Percentiles rank a stretch among this genome's conserved stretches.
phyloP scores from a whole-genome alignment of 2,113 vertebrate species.

The Chrysochloris asiatica region DNA sequence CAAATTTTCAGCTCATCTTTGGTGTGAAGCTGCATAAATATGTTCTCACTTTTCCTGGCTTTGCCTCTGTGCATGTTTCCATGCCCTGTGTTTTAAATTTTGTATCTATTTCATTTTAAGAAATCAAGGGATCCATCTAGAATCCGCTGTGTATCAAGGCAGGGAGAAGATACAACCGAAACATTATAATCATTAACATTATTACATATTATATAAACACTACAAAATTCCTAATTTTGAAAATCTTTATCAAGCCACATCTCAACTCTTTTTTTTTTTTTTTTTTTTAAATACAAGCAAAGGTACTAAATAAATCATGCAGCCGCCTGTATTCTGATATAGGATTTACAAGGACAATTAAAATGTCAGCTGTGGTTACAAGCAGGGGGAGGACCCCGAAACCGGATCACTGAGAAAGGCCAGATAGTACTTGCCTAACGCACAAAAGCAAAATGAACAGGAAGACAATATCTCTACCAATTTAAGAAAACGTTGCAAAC shows the following conservation, averaged over 20 bases:
- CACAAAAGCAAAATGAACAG: slow-evolving; percentile 11
- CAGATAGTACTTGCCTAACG: not conserved
- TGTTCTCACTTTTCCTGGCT: not conserved
- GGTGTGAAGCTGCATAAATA: not conserved
- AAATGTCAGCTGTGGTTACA: slow-evolving; percentile 15
- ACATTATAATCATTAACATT: not conserved
- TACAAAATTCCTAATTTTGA: not conserved
- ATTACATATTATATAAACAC: too few relatives aligned
- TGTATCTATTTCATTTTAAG: not conserved
- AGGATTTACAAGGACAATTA: slow-evolving; percentile 22
- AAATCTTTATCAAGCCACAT: not conserved
- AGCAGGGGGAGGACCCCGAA: not conserved
- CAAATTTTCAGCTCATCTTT: slow-evolving; percentile 35
- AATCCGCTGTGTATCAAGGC: not conserved
- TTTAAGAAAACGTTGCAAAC: not conserved
- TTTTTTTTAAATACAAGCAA: slow-evolving; percentile 42
- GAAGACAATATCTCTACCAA: not conserved
- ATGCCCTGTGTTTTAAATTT: slow-evolving; percentile 24
- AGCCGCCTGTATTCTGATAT: slow-evolving; percentile 5
- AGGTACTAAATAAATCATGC: not conserved
- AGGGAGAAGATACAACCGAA: not conserved
- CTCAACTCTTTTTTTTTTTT: too few relatives aligned
- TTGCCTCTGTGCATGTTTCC: not conserved
- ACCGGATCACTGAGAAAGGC: not conserved
- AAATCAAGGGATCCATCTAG: not conserved